Evolutionary conservation across 2,113 vertebrate genomes (phyloP).

Genomic region (Accipiter virgatus): DNA sequence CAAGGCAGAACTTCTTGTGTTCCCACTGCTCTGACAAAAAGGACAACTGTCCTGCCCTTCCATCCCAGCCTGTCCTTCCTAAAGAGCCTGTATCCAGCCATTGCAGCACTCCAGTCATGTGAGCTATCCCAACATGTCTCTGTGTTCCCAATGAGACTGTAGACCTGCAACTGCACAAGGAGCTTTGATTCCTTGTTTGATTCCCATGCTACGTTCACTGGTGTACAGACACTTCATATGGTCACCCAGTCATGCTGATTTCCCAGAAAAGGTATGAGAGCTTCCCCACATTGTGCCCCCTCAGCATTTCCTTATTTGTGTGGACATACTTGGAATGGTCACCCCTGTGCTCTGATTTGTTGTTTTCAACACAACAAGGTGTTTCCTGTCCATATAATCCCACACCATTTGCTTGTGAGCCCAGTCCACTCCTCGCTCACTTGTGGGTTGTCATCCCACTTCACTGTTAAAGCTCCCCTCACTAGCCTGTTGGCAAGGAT

Average conservation of each 20-base stretch:
- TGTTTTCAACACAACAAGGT: not conserved
- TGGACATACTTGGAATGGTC: not conserved
- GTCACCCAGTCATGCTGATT: not conserved
- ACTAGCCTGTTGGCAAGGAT: not conserved
- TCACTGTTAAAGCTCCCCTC: not conserved
- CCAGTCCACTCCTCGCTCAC: fast-evolving
- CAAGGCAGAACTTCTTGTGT: not conserved
- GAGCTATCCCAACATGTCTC: not conserved
- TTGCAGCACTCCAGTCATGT: not conserved
- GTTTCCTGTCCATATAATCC: not conserved
- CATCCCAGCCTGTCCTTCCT: not conserved
- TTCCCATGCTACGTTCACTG: not conserved
- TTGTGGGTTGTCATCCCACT: not conserved
- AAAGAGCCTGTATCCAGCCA: not conserved
- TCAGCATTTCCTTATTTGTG: not conserved
- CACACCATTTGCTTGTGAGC: not conserved
- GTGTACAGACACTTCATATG: not conserved
- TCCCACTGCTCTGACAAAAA: not conserved
- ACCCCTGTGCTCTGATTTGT: not conserved
- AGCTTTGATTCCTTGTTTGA: not conserved
- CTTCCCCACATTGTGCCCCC: not conserved
- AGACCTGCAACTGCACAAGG: not conserved
- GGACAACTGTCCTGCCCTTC: no score
- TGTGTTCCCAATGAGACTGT: not conserved
- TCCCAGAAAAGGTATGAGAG: not conserved